Conservation (phyloP, 2,888 invertebrate species). For the Agrypnus murinus region DNA sequence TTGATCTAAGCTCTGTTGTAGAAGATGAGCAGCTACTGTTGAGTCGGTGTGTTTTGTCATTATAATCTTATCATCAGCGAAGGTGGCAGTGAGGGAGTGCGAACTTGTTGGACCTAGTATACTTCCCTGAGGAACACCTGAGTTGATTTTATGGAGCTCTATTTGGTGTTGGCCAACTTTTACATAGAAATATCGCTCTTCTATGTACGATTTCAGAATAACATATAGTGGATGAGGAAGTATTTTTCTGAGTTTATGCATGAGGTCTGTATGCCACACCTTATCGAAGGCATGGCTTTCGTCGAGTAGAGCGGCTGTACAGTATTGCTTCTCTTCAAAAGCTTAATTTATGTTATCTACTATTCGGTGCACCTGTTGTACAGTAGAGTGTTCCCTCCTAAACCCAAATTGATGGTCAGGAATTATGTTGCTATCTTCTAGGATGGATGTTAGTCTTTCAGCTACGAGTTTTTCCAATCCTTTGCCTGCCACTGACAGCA, state of each 20-base stretch:
- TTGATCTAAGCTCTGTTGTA: too few relatives aligned
- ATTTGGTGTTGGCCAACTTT: background rate
- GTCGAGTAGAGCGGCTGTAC: background rate
- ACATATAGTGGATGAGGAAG: background rate
- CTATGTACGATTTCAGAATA: background rate
- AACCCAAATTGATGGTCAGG: too few relatives aligned
- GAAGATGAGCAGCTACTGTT: too few relatives aligned
- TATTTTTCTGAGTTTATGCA: background rate
- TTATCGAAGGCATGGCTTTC: background rate
- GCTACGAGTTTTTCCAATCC: conserved; percentile 21
- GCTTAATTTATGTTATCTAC: background rate
- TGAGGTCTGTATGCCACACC: too few relatives aligned
- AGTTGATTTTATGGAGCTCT: background rate
- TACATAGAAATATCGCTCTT: background rate
- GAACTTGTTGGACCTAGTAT: background rate
- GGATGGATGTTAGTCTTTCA: conserved; percentile 2
- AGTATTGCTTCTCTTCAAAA: background rate
- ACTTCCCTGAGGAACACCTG: too few relatives aligned
- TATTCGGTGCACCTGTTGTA: too few relatives aligned
- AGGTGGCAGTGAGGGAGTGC: too few relatives aligned
- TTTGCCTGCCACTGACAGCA: conserved; percentile 14
- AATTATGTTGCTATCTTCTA: conserved; percentile 12
- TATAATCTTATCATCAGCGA: too few relatives aligned
- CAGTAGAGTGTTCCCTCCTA: conserved; percentile 2
- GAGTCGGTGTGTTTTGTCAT: too few relatives aligned